A percentile compares a stretch with the other conserved stretches of the same genome.
These are phyloP conservation scores for Dolichopus griseipennis DNA, from an alignment of 2,888 invertebrate species.

Conservation along the genomic window DNA sequence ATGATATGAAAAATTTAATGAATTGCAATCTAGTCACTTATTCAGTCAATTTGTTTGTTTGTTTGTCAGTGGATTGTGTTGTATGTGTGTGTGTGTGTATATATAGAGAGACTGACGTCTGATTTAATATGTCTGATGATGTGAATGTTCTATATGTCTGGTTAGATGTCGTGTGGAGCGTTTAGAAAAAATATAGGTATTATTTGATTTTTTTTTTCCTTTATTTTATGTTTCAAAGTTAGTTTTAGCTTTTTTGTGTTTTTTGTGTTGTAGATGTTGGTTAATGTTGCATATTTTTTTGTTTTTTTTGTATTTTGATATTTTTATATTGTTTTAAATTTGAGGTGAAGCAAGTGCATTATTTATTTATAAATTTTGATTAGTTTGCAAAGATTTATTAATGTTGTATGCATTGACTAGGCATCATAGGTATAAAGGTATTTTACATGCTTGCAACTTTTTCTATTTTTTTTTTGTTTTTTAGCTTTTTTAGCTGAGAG, in stretches of 20 bases:
- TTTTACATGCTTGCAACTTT: neutral
- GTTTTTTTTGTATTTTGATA: neutral
- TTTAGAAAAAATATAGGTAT: neutral
- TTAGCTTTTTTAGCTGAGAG: neutral
- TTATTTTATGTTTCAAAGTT: no score
- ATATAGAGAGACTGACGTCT: neutral
- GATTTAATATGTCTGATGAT: constrained; percentile 6
- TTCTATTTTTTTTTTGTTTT: neutral
- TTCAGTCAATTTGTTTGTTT: no score
- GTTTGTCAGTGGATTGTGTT: no score
- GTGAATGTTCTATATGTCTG: neutral
- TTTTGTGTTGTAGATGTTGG: neutral
- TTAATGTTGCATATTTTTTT: neutral
- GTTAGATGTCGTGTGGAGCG: constrained; percentile 2
- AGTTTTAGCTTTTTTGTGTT: no score
- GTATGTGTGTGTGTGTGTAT: no score
- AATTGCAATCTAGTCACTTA: neutral
- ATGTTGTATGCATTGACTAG: neutral
- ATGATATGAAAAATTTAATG: neutral
- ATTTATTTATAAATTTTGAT: neutral
- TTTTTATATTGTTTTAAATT: no score
- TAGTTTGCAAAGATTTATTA: constrained; percentile 1
- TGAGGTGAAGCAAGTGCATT: neutral
- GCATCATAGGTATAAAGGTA: no score
- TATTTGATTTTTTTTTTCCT: no score